Percentiles rank a stretch among this genome's conserved stretches.
Evolutionary conservation across 2,113 vertebrate species (phyloP).

Genomic region (Platanista minor): DNA sequence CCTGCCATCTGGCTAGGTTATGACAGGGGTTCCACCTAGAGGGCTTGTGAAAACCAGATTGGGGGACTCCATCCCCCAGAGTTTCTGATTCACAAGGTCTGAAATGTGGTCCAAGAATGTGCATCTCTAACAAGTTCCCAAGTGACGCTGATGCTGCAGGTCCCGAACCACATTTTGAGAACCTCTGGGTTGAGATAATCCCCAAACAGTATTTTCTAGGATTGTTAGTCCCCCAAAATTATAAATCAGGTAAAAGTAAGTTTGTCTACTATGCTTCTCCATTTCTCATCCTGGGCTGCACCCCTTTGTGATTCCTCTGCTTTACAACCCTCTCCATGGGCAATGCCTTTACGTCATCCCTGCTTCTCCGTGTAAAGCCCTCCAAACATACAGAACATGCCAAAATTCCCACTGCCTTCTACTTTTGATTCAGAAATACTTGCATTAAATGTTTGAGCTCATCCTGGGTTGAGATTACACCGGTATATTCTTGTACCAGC

Average conservation of each 20-base stretch:
- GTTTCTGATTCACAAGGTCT: not conserved
- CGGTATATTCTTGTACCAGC: not conserved
- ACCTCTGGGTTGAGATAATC: not conserved
- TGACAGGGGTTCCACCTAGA: not conserved
- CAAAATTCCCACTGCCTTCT: not conserved
- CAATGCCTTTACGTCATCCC: rapidly evolving
- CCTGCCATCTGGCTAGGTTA: not conserved
- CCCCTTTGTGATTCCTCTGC: not conserved
- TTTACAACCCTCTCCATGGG: not conserved
- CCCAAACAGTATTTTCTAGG: not conserved
- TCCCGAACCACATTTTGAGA: not conserved
- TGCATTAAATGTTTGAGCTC: not conserved
- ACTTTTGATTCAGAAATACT: not conserved
- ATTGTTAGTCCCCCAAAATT: not conserved
- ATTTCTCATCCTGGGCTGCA: not conserved
- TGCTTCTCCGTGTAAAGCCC: not conserved
- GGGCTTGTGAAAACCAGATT: not conserved
- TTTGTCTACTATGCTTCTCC: not conserved
- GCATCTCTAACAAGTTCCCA: not conserved
- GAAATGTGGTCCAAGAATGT: not conserved
- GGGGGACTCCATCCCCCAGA: not conserved
- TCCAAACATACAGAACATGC: not conserved
- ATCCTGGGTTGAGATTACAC: not conserved
- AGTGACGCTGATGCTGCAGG: not conserved
- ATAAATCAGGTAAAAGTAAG: not conserved